phyloP scores from a whole-genome alignment of 2,113 vertebrate species.

The Sciurus niger region DNA sequence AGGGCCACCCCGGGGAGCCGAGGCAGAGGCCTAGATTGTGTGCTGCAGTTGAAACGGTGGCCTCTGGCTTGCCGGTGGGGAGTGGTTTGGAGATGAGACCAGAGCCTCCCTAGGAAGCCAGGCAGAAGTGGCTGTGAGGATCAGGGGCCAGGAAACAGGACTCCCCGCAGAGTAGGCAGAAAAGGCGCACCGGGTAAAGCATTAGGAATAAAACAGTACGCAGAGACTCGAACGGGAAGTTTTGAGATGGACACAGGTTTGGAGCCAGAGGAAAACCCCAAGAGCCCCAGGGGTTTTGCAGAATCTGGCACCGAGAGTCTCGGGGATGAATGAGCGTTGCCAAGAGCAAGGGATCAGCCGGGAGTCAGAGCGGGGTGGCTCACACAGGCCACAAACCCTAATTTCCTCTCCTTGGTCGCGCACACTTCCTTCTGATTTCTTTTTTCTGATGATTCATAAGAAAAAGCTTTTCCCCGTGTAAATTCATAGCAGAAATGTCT shows the following conservation, averaged over 20 bases:
- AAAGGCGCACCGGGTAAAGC: not conserved
- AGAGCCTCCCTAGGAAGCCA: not conserved
- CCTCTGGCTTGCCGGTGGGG: not conserved
- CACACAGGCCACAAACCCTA: constrained; percentile 68
- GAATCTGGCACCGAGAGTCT: not conserved
- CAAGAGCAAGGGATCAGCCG: constrained; percentile 53
- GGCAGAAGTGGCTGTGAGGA: not conserved
- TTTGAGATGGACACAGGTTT: not conserved
- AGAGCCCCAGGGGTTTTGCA: not conserved
- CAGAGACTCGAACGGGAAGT: not conserved
- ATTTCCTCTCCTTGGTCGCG: constrained; percentile 84
- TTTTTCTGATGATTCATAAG: constrained; percentile 84
- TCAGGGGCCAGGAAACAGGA: not conserved
- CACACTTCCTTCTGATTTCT: constrained; percentile 83
- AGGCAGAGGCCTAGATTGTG: accelerated
- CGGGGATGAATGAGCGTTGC: constrained; percentile 64
- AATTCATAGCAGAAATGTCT: constrained; percentile 67
- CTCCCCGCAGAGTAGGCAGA: not conserved
- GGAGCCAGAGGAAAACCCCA: not conserved
- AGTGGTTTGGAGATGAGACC: not conserved
- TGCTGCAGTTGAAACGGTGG: not conserved
- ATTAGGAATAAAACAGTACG: not conserved
- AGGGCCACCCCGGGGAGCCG: too few species aligned
- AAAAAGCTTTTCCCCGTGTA: constrained; percentile 62
- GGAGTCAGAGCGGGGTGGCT: constrained; percentile 76